Evolutionary conservation across 2,113 vertebrate species (phyloP).

Genomic region (Onychostoma macrolepis): DNA sequence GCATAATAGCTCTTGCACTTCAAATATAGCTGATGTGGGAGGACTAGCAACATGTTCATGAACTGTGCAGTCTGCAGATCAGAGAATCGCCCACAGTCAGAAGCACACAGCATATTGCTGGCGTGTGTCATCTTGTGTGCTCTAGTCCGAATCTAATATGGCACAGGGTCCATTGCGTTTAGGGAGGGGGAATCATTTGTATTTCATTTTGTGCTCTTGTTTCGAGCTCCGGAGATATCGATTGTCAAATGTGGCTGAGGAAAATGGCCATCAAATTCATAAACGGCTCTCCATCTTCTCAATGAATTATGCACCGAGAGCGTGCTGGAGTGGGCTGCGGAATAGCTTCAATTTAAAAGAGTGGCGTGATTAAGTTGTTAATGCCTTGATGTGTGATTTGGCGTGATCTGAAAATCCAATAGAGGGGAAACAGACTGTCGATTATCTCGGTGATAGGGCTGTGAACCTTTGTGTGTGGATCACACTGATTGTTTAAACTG

Average conservation of each 20-base stretch:
- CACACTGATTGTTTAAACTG: background rate
- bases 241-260: conserved; percentile 24
- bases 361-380: conserved; percentile 2
- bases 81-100: conserved; percentile 27
- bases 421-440: background rate
- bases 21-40: conserved; percentile 36
- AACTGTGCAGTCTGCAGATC: conserved; percentile 40
- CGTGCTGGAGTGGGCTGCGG: background rate
- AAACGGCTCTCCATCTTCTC: conserved; percentile 26
- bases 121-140: conserved; percentile 10
- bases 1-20: conserved; percentile 32
- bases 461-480: background rate
- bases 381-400: conserved; percentile 2
- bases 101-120: conserved; percentile 25
- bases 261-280: conserved; percentile 27
- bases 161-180: background rate
- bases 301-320: conserved; percentile 36
- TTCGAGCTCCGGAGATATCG: conserved; percentile 17
- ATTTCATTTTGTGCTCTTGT: background rate
- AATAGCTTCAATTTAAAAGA: conserved; percentile 15
- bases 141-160: background rate
- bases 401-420: background rate
- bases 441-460: background rate
- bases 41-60: conserved; percentile 27
- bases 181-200: background rate